Evolutionary conservation across 2,888 invertebrate species (phyloP).

Genomic region (Xiphydria camelus): DNA sequence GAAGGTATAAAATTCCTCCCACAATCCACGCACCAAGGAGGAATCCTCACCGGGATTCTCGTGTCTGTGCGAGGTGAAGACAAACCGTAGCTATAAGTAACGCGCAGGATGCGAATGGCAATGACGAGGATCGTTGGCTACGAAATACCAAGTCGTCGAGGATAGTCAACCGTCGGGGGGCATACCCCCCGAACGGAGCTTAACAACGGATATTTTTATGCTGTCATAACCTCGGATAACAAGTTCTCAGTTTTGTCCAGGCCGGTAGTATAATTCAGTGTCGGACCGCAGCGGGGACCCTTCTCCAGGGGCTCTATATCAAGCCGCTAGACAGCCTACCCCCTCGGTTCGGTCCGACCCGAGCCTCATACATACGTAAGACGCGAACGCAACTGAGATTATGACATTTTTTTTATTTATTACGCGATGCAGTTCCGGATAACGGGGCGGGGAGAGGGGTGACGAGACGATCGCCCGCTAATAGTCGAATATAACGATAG

Average conservation of each 20-base stretch:
- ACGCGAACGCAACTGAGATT: conserved; percentile 38
- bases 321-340: conserved; percentile 40
- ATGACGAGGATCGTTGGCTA: too few relatives aligned
- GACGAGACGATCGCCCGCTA: conserved; percentile 21
- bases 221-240: conserved; percentile 46
- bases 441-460: conserved; percentile 32
- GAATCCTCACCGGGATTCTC: too few relatives aligned
- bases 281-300: conserved; percentile 35
- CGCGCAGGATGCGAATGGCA: too few relatives aligned
- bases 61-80: too few relatives aligned
- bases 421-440: conserved; percentile 40
- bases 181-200: conserved; percentile 6
- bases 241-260: conserved; percentile 38
- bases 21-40: too few relatives aligned
- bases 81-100: too few relatives aligned
- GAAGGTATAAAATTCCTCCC: too few relatives aligned
- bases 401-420: conserved; percentile 49
- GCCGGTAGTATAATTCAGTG: conserved; percentile 48
- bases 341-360: conserved; percentile 13
- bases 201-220: conserved; percentile 43
- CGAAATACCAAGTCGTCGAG: too few relatives aligned
- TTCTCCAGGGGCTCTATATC: conserved; percentile 49
- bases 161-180: too few relatives aligned
- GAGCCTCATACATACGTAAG: conserved; percentile 38
- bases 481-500: conserved; percentile 12